phyloP scores from a whole-genome alignment of 2,797 vertebrate genomes.

The Orestias chungarensis region DNA sequence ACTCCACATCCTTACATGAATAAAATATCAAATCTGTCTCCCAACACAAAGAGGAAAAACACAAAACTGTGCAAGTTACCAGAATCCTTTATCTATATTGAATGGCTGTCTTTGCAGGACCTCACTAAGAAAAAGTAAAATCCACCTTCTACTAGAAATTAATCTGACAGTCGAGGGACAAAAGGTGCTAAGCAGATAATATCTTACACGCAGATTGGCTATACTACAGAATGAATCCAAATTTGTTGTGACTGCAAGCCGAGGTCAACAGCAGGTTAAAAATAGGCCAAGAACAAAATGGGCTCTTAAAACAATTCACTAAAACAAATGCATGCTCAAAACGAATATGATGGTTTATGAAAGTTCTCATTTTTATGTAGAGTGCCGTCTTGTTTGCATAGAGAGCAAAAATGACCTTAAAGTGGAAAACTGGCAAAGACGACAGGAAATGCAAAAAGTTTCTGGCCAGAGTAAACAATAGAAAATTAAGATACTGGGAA shows the following conservation, averaged over 20 bases:
- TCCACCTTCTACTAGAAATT: neutral
- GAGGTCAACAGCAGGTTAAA: neutral
- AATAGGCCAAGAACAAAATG: neutral
- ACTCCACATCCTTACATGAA: neutral
- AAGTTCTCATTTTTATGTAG: neutral
- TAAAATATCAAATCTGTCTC: neutral
- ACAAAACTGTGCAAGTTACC: neutral
- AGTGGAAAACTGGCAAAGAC: neutral
- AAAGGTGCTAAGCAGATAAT: neutral
- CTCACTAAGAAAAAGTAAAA: neutral
- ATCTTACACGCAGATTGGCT: neutral
- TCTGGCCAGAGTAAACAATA: no score
- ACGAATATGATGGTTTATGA: neutral
- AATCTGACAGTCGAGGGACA: neutral
- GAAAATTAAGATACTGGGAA: no score
- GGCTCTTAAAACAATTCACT: neutral
- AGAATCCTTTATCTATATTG: neutral
- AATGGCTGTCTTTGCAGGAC: neutral
- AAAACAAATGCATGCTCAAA: neutral
- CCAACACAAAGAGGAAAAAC: neutral
- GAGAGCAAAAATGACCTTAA: neutral
- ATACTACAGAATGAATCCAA: neutral
- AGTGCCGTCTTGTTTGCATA: neutral
- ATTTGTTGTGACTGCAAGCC: neutral
- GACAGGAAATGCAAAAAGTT: neutral